phyloP scores from a whole-genome alignment of 2,888 invertebrate genomes.

The Ceramica pisi region DNA sequence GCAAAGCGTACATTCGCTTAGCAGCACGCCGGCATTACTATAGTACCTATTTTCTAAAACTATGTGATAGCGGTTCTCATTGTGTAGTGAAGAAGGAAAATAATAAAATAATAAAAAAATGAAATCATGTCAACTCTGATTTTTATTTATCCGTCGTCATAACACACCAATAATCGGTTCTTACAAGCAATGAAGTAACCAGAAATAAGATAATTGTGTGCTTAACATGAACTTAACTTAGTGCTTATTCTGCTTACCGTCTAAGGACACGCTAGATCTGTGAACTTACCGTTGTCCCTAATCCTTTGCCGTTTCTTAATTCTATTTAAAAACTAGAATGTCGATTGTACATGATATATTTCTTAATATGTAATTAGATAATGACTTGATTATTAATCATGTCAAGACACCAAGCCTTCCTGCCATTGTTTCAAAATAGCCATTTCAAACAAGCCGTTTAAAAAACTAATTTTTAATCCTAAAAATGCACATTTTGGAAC shows the following conservation, averaged over 20 bases:
- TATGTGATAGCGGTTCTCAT: conserved; percentile 7
- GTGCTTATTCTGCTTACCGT: conserved; percentile 6
- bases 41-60: conserved; percentile 20
- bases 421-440: neutral
- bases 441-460: neutral
- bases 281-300: neutral
- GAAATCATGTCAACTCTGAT: neutral
- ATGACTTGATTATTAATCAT: neutral
- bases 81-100: neutral
- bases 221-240: neutral
- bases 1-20: conserved; percentile 37
- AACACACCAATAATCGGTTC: neutral
- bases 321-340: neutral
- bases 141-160: neutral
- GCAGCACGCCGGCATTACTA: conserved; percentile 29
- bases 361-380: neutral
- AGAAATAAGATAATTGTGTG: neutral
- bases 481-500: neutral
- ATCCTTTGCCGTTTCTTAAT: neutral
- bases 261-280: neutral
- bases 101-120: neutral
- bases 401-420: neutral
- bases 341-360: neutral
- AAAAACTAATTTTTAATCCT: neutral
- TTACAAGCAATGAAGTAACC: neutral